These are phyloP conservation scores for Trachelus iudaicus DNA, from an alignment of 2,888 invertebrate species.

Conservation along the genomic window DNA sequence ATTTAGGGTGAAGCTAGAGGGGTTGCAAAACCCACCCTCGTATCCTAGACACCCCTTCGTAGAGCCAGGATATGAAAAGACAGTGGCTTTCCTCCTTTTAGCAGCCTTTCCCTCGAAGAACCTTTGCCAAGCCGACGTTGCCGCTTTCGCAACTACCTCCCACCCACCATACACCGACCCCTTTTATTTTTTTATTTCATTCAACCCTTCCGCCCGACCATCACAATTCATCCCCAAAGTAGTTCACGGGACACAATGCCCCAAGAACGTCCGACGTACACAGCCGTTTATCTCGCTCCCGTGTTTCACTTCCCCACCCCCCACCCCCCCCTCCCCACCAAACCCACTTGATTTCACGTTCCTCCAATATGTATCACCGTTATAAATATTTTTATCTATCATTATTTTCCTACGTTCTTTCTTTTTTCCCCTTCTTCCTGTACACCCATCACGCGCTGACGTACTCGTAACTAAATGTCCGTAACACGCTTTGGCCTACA, in stretches of 20 bases:
- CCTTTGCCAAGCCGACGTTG: neutral
- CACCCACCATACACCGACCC: neutral
- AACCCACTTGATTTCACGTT: neutral
- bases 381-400: neutral
- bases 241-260: neutral
- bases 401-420: neutral
- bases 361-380: neutral
- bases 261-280: neutral
- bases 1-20: conserved; percentile 52
- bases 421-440: neutral
- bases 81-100: neutral
- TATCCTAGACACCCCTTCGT: neutral
- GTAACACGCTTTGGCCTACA: conserved; percentile 38
- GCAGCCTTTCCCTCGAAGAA: neutral
- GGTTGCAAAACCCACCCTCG: conserved; percentile 29
- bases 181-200: neutral
- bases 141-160: neutral
- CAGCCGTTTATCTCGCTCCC: neutral
- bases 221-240: neutral
- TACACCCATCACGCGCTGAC: conserved; percentile 37
- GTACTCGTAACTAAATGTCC: conserved; percentile 50
- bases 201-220: neutral
- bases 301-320: too few relatives aligned
- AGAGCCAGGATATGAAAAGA: neutral
- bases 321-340: neutral